Conservation (phyloP, 2,888 invertebrate genomes). For the Arctia plantaginis region DNA sequence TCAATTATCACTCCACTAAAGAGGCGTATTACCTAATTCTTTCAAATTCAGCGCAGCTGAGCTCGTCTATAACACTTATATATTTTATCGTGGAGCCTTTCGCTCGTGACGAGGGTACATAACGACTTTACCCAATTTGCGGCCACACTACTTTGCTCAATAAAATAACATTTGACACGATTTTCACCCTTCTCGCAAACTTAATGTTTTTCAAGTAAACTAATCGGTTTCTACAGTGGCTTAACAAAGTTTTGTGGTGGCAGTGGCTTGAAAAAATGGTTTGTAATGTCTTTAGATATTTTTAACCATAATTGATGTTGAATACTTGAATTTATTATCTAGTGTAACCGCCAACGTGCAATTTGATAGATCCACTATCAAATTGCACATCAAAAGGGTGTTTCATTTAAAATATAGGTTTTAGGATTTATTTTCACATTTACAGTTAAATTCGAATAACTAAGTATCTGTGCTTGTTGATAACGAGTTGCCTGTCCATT, state of each 20-base stretch:
- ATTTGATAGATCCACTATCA: background rate
- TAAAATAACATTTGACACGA: slow-evolving; percentile 43
- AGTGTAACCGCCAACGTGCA: too few relatives aligned
- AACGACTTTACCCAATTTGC: slow-evolving; percentile 41
- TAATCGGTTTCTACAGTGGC: background rate
- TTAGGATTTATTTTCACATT: background rate
- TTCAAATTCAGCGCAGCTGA: background rate
- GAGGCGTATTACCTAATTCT: background rate
- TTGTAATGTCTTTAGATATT: too few relatives aligned
- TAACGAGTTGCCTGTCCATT: slow-evolving; percentile 44
- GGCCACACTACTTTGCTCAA: slow-evolving; percentile 35
- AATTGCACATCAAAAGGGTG: background rate
- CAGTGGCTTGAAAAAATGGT: background rate
- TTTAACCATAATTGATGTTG: background rate
- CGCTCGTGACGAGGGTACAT: slow-evolving; percentile 41
- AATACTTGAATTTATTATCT: background rate
- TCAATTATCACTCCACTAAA: background rate
- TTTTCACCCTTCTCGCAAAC: slow-evolving; percentile 26
- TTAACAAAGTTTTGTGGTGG: background rate
- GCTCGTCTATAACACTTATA: slow-evolving; percentile 18
- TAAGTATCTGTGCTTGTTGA: slow-evolving; percentile 15
- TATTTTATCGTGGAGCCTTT: slow-evolving; percentile 19
- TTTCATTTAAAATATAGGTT: too few relatives aligned
- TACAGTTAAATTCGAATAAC: slow-evolving; percentile 8
- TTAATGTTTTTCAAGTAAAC: slow-evolving; percentile 19